Conservation (phyloP, 1,140 invertebrate species). For the Saccostrea cuccullata region DNA sequence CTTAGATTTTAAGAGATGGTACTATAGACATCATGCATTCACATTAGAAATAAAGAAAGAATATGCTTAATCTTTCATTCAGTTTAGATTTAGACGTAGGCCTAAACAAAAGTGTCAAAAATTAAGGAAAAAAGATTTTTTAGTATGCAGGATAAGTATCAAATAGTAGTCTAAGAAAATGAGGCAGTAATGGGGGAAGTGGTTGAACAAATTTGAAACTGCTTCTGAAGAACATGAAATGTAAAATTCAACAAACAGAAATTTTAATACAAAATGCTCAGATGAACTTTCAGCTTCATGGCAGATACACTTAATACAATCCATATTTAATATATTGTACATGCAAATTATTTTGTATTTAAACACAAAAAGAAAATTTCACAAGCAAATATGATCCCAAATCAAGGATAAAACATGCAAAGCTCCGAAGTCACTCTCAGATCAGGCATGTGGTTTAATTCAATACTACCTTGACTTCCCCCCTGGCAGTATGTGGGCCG, state of each 20-base stretch:
- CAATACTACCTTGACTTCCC: slow-evolving; percentile 70
- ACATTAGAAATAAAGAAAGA: no score
- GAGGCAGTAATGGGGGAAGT: no score
- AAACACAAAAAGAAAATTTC: slow-evolving; percentile 26
- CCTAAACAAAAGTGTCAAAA: no score
- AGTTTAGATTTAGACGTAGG: no score
- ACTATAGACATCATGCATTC: no score
- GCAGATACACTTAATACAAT: no score
- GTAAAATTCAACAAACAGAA: neutral
- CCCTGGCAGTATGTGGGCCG: slow-evolving; percentile 63
- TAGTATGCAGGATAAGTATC: no score
- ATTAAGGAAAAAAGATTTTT: no score
- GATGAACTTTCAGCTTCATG: no score
- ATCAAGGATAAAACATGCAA: neutral
- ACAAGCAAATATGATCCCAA: neutral
- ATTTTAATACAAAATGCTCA: neutral
- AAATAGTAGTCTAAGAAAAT: no score
- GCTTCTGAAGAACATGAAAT: neutral
- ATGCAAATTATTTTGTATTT: neutral
- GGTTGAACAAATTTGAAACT: neutral
- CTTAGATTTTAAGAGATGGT: no score
- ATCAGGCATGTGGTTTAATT: neutral
- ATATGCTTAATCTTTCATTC: no score
- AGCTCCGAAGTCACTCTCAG: neutral
- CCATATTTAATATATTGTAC: neutral